Conservation (phyloP, 2,797 vertebrate species). For the Acomys russatus region DNA sequence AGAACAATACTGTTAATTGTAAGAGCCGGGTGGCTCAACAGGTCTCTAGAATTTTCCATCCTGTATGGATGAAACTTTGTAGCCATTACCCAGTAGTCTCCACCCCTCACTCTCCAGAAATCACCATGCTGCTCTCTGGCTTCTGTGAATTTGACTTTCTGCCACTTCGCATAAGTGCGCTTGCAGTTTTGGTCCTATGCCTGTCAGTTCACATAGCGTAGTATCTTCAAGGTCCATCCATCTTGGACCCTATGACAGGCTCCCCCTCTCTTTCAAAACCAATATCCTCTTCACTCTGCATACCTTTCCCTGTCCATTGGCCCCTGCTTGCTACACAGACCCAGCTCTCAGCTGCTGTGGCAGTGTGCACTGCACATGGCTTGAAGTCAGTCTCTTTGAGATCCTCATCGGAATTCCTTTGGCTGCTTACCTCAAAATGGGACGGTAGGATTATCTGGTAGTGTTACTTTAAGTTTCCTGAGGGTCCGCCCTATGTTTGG, state of each 20-base stretch:
- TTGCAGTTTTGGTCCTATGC: neutral
- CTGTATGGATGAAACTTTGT: conserved; percentile 16
- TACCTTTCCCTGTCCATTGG: neutral
- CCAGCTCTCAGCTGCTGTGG: neutral
- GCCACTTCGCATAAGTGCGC: neutral
- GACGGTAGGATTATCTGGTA: neutral
- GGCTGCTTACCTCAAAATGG: neutral
- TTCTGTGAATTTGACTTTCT: conserved; percentile 42
- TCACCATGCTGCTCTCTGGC: conserved; percentile 7
- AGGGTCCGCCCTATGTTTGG: neutral
- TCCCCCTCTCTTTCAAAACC: conserved; percentile 32
- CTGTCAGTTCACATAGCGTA: conserved; percentile 25
- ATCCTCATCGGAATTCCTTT: conserved; percentile 36
- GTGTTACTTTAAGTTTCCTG: neutral
- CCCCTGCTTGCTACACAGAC: neutral
- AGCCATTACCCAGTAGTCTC: neutral
- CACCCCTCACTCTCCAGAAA: neutral
- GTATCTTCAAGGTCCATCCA: neutral
- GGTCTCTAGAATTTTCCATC: neutral
- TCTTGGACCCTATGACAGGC: neutral
- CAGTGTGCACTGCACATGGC: neutral
- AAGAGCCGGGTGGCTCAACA: neutral
- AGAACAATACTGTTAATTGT: conserved; percentile 1
- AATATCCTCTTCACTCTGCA: neutral
- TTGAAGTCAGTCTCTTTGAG: neutral